A percentile compares a stretch with the other conserved stretches of the same genome.
phyloP scores from a whole-genome alignment of 2,888 invertebrate species.

The Strigamia transsilvanica region DNA sequence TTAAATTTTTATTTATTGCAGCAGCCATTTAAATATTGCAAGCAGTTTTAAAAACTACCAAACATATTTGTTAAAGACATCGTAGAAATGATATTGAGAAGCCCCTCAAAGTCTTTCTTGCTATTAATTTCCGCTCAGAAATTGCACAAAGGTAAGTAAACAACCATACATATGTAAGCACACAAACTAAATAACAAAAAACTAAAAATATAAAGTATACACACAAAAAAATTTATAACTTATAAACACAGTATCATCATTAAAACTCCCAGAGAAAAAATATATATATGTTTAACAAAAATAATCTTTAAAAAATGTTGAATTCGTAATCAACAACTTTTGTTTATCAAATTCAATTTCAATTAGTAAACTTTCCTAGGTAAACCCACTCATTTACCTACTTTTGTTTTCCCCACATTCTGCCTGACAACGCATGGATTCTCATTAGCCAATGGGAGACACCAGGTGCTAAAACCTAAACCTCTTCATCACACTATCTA shows the following conservation, averaged over 20 bases:
- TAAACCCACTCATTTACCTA: conserved; percentile 17
- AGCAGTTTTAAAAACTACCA: neutral
- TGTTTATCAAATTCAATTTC: conserved; percentile 22
- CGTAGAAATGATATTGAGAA: conserved; percentile 24
- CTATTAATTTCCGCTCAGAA: conserved; percentile 20
- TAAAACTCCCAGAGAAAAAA: too few species aligned
- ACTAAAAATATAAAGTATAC: neutral
- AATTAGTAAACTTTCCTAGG: conserved; percentile 17
- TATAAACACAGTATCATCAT: too few species aligned
- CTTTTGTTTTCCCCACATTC: conserved; percentile 29
- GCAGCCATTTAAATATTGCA: conserved; percentile 11
- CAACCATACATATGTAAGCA: neutral
- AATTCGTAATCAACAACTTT: conserved; percentile 7
- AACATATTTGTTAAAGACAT: neutral
- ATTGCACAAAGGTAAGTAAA: conserved; percentile 16
- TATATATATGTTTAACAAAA: neutral
- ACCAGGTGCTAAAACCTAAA: conserved; percentile 42
- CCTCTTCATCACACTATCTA: conserved; percentile 40
- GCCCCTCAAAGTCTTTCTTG: neutral
- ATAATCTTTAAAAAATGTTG: neutral
- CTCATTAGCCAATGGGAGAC: conserved; percentile 41
- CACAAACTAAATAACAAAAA: neutral
- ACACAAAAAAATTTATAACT: too few species aligned
- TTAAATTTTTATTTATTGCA: neutral
- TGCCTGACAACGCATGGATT: conserved; percentile 33